Evolutionary conservation across 2,888 invertebrate species (phyloP), one percentile per base, ranked within the genome.

Genomic region (Phyllotreta cruciferae): DNA sequence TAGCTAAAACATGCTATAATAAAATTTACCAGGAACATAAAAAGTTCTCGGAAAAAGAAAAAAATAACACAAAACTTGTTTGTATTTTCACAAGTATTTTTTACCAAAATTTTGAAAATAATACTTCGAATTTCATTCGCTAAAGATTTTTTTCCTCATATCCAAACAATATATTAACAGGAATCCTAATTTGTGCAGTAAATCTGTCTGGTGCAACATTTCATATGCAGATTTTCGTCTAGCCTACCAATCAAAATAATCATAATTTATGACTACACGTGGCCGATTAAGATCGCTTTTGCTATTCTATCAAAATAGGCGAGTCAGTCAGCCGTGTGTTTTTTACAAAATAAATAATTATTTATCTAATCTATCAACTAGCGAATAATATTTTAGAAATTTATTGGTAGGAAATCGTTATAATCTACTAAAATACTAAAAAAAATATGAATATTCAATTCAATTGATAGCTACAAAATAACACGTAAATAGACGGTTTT

Each of bases 221-320:
- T n/a, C n/a, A n/a, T n/a, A 24, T 24, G 24, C 24, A 24, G 24
- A 24, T 47, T 47, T 47, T 44, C 10, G 5, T 44, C 9, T 13
- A 47, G 13, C n/a, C 47, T 7, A 24, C 9, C 47, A 47, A 47
- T 14, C 24, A 47, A 47, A 14, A 24, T 24, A 14, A 47, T 14
- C 52, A 9, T 36, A 52, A 37, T 52, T 37, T 10, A 52, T 37
- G 39, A 14, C 14, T 13, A 53, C 38, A 53, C 53, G 53, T 53
- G 53, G 53, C 53, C 14, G 39, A 53, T 53, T 53, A 39, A 38
- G n/a, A 39, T n/a, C 14, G 24, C 24, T 35, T 39, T 53, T 10
- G 35, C n/a, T 11, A 11, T 11, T 42, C 5, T 42, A 42, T 42
- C 10, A 42, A 42, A 42, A 5, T 7, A 42, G 5, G 11, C 10